Conservation (phyloP, 2,888 invertebrate genomes). For the Lasioglossum pauxillum region DNA sequence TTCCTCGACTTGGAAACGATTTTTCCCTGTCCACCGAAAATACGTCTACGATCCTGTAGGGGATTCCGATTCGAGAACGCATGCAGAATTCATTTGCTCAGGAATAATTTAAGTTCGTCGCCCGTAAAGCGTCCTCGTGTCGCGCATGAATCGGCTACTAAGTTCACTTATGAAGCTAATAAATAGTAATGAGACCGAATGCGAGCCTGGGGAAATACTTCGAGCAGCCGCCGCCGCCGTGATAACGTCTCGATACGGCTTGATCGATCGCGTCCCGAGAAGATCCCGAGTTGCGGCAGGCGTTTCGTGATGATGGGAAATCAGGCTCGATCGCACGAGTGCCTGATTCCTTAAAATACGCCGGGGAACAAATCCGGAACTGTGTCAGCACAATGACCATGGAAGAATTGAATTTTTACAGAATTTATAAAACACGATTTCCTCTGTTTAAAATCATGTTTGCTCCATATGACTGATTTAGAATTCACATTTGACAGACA, state of each 20-base stretch:
- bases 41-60: not conserved
- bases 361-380: too few relatives aligned
- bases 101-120: slow-evolving; percentile 26
- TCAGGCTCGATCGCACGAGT: not conserved
- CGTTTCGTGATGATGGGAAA: not conserved
- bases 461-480: too few relatives aligned
- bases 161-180: slow-evolving; percentile 34
- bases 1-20: not conserved
- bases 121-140: not conserved
- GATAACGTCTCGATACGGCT: slow-evolving; percentile 11
- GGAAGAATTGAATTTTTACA: not conserved
- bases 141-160: slow-evolving; percentile 16
- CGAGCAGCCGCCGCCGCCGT: not conserved
- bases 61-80: not conserved
- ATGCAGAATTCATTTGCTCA: not conserved
- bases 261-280: not conserved
- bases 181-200: slow-evolving; percentile 33
- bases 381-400: not conserved
- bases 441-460: too few relatives aligned
- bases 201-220: slow-evolving; percentile 19
- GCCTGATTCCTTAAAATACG: not conserved
- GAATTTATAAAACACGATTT: not conserved
- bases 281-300: not conserved
- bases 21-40: not conserved
- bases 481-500: too few relatives aligned